phyloP scores from a whole-genome alignment of 2,888 invertebrate species.

The Drosophila neonasuta region DNA sequence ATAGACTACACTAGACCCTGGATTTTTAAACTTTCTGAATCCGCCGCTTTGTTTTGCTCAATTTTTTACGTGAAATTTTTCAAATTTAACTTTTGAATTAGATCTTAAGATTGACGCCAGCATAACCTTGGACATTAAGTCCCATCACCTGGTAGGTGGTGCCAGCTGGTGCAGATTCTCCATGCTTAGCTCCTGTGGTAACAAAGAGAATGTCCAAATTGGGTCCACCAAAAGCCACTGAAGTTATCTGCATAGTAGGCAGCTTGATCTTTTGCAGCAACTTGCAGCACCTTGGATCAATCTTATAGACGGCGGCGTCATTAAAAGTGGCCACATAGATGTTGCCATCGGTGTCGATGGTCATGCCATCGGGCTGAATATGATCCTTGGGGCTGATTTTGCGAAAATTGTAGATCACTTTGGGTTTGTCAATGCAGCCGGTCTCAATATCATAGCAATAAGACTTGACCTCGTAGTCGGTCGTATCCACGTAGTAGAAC shows the following conservation, averaged over 20 bases:
- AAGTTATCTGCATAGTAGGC: constrained; percentile 88
- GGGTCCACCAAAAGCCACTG: constrained; percentile 88
- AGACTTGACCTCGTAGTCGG: constrained; percentile 86
- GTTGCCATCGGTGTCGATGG: constrained; percentile 89
- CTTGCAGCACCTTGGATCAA: constrained; percentile 76
- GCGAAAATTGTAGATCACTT: constrained; percentile 84
- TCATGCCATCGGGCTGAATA: constrained; percentile 89
- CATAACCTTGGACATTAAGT: constrained; percentile 84
- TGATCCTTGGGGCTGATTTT: constrained; percentile 73
- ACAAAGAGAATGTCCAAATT: constrained; percentile 87
- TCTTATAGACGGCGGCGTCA: constrained; percentile 84
- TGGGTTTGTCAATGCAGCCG: constrained; percentile 85
- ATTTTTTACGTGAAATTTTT: too few relatives aligned
- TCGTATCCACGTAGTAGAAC: constrained; percentile 90
- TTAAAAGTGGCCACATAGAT: constrained; percentile 90
- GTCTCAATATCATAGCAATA: constrained; percentile 88
- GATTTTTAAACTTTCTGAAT: too few relatives aligned
- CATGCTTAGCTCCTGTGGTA: constrained; percentile 84
- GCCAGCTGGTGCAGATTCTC: constrained; percentile 83
- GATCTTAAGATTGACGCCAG: constrained; percentile 77
- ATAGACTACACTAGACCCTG: too few relatives aligned
- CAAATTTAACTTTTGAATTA: constrained; percentile 20
- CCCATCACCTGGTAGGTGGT: constrained; percentile 85
- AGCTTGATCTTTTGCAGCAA: constrained; percentile 84
- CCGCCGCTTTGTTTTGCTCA: too few relatives aligned